These are phyloP conservation scores for Brachionus angularis DNA, from an alignment of 1,140 invertebrate genomes.

Conservation along the genomic window DNA sequence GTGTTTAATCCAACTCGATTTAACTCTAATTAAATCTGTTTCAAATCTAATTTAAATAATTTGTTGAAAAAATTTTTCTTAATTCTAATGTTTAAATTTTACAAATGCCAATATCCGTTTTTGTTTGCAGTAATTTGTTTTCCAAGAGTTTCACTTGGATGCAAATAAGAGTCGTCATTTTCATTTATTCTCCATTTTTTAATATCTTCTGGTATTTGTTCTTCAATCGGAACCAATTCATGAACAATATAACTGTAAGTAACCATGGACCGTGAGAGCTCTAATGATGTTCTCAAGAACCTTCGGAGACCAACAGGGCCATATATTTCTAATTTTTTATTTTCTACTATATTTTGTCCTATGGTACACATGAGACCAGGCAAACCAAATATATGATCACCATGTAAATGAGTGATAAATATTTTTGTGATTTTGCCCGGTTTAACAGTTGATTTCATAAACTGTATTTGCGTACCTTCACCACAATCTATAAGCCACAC, in stretches of 20 bases:
- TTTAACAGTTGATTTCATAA: slow-evolving; percentile 57
- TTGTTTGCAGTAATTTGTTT: slow-evolving; percentile 47
- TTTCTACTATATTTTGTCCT: slow-evolving; percentile 49
- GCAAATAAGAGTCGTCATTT: slow-evolving; percentile 45
- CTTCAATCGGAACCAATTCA: slow-evolving; percentile 53
- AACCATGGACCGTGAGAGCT: slow-evolving; percentile 53
- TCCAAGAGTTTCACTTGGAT: slow-evolving; percentile 54
- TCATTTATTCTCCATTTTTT: slow-evolving; percentile 46
- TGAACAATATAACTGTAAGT: slow-evolving; percentile 55
- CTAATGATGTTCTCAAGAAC: slow-evolving; percentile 52
- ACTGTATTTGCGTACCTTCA: slow-evolving; percentile 60
- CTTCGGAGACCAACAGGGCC: slow-evolving; percentile 56
- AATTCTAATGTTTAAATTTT: slow-evolving; percentile 40
- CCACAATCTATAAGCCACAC: slow-evolving; percentile 62
- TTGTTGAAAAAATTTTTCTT: not conserved
- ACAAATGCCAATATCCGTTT: slow-evolving; percentile 52
- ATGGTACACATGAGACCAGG: slow-evolving; percentile 60
- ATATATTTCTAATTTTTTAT: slow-evolving; percentile 52
- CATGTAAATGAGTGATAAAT: slow-evolving; percentile 62
- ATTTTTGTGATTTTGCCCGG: slow-evolving; percentile 59
- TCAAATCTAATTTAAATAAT: slow-evolving; percentile 46
- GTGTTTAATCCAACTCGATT: slow-evolving; percentile 56
- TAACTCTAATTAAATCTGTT: slow-evolving; percentile 50
- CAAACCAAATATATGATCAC: slow-evolving; percentile 61
- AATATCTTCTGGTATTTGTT: slow-evolving; percentile 52